Evolutionary conservation across 1,140 invertebrate species (phyloP).

Genomic region (Galleria mellonella): DNA sequence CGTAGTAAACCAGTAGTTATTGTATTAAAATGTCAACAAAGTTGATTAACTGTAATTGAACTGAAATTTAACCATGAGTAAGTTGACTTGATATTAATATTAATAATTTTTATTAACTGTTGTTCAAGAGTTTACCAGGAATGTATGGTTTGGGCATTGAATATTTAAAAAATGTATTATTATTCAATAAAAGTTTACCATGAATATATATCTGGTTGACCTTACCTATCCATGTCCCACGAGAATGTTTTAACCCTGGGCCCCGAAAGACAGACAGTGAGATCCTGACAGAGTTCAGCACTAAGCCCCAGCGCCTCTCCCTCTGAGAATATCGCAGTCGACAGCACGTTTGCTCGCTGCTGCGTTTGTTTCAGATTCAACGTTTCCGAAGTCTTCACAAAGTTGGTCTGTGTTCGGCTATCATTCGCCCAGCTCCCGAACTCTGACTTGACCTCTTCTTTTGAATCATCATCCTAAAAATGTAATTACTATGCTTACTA

Average conservation of each 20-base stretch:
- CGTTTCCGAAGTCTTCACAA: conserved; percentile 56
- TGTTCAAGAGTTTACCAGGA: too few relatives aligned
- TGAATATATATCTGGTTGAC: too few relatives aligned
- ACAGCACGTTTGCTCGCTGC: conserved; percentile 50
- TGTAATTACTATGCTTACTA: too few relatives aligned
- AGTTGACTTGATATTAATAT: too few relatives aligned
- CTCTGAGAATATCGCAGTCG: conserved; percentile 56
- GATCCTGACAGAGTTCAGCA: conserved; percentile 71
- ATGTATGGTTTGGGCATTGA: too few relatives aligned
- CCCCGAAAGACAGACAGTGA: conserved; percentile 75
- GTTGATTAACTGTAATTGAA: too few relatives aligned
- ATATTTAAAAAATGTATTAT: too few relatives aligned
- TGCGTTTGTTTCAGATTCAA: conserved; percentile 25
- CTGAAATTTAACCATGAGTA: too few relatives aligned
- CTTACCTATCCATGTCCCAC: conserved; percentile 75
- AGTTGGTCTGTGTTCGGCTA: conserved; percentile 51
- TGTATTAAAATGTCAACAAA: too few relatives aligned
- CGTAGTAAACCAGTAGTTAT: too few relatives aligned
- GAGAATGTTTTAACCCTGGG: conserved; percentile 74
- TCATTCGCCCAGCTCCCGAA: conserved; percentile 66
- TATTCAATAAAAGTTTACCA: too few relatives aligned
- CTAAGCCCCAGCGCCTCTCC: conserved; percentile 55
- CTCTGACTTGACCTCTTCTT: conserved; percentile 33
- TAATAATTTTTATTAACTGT: too few relatives aligned
- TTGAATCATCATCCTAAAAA: conserved; percentile 36